Conservation (phyloP, 2,113 vertebrate genomes). For the Malurus alboscapulatus region DNA sequence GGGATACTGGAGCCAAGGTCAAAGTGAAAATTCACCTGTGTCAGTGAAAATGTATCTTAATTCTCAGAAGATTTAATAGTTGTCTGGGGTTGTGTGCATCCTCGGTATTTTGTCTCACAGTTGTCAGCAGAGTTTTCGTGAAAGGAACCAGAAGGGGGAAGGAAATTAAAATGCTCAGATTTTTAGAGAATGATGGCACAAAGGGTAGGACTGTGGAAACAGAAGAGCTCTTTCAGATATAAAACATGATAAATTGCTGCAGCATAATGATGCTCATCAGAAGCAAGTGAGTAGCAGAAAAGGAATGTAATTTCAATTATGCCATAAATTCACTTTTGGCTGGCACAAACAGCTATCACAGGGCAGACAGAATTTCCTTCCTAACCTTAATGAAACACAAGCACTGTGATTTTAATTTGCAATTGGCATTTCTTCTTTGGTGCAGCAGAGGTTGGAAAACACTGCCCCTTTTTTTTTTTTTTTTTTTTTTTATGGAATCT, state of each 20-base stretch:
- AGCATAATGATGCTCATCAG: constrained; percentile 4
- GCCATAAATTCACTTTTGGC: not conserved
- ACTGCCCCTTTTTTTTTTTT: not conserved
- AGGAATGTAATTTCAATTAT: constrained; percentile 33
- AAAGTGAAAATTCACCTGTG: not conserved
- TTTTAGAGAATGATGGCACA: not conserved
- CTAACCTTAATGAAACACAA: constrained; percentile 4
- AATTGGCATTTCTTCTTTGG: not conserved
- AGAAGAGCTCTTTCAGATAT: not conserved
- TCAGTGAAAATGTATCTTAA: not conserved
- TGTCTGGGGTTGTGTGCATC: not conserved
- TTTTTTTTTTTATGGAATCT: not conserved
- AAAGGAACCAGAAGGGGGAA: not conserved
- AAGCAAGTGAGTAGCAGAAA: constrained; percentile 16
- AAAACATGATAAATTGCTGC: not conserved
- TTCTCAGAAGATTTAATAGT: not conserved
- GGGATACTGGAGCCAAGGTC: not conserved
- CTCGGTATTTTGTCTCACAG: not conserved
- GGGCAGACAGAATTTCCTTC: constrained; percentile 19
- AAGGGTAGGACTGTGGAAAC: not conserved
- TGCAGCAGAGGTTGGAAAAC: not conserved
- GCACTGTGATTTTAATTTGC: not conserved
- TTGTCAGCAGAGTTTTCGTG: not conserved
- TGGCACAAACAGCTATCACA: not conserved
- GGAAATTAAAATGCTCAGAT: not conserved